phyloP scores from a whole-genome alignment of 2,888 invertebrate genomes.

The Ceramica pisi region DNA sequence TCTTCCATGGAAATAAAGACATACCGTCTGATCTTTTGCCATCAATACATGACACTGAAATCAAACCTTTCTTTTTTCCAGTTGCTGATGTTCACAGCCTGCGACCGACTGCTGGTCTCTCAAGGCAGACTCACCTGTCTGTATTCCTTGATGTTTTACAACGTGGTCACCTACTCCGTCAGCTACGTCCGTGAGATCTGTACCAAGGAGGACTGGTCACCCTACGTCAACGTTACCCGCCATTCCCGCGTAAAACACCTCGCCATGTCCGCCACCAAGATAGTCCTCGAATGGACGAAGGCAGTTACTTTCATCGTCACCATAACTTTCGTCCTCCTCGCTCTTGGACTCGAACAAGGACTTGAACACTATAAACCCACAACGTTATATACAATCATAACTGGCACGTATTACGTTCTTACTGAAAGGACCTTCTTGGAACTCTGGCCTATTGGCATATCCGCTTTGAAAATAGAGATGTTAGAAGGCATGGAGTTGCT shows the following conservation, averaged over 20 bases:
- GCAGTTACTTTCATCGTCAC: conserved; percentile 95
- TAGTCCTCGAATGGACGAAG: conserved; percentile 95
- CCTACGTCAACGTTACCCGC: conserved; percentile 93
- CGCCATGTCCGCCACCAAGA: conserved; percentile 95
- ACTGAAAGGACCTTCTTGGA: conserved; percentile 94
- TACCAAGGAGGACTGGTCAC: conserved; percentile 94
- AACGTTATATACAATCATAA: conserved; percentile 91
- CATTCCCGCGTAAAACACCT: conserved; percentile 94
- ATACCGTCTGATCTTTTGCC: too few relatives aligned
- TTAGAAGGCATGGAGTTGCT: conserved; percentile 94
- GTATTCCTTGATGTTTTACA: conserved; percentile 95
- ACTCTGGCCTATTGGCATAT: conserved; percentile 91
- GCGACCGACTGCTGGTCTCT: conserved; percentile 92
- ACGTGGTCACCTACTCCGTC: conserved; percentile 94
- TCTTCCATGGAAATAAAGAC: too few relatives aligned
- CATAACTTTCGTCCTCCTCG: conserved; percentile 94
- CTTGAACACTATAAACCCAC: conserved; percentile 94
- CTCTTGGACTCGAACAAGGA: conserved; percentile 94
- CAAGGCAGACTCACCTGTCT: conserved; percentile 92
- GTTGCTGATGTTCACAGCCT: conserved; percentile 94
- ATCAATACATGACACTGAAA: neutral
- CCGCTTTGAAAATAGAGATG: conserved; percentile 91
- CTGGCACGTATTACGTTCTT: conserved; percentile 93
- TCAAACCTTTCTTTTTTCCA: conserved; percentile 76
- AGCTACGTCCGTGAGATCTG: conserved; percentile 94